Conservation (phyloP, 2,888 invertebrate species). For the Eumacrocentrus americanus region DNA sequence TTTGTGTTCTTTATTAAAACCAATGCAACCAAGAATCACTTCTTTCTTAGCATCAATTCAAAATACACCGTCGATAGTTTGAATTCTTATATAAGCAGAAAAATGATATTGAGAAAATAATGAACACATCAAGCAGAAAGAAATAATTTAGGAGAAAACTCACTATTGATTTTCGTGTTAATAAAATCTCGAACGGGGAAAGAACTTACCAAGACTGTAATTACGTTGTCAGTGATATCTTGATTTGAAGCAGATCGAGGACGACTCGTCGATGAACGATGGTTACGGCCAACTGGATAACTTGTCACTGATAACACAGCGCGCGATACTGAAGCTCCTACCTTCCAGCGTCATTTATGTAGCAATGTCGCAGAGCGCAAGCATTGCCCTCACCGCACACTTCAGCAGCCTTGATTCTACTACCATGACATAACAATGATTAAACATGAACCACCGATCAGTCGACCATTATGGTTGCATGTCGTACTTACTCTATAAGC, state of each 20-base stretch:
- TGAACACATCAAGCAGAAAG: not conserved
- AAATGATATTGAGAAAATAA: not conserved
- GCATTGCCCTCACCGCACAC: conserved; percentile 46
- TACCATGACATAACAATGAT: conserved; percentile 28
- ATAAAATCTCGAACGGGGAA: not conserved
- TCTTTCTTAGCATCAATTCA: no score
- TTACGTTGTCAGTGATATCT: not conserved
- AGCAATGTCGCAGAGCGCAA: conserved; percentile 47
- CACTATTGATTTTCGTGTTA: not conserved
- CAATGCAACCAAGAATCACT: not conserved
- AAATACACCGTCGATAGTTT: not conserved
- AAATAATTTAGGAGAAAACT: no score
- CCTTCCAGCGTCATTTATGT: conserved; percentile 54
- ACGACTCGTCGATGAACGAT: conserved; percentile 7
- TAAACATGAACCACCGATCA: conserved; percentile 28
- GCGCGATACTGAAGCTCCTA: conserved; percentile 48
- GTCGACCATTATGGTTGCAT: conserved; percentile 16
- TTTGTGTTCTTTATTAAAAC: no score
- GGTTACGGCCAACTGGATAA: conserved; percentile 31
- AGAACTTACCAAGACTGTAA: conserved; percentile 15
- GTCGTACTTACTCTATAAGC: conserved; percentile 6
- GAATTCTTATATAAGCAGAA: not conserved
- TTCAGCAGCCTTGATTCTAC: conserved; percentile 25
- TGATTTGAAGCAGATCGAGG: not conserved
- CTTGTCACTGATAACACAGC: conserved; percentile 42